A percentile compares a stretch with the other conserved stretches of the same genome.
Conservation (phyloP, 2,888 invertebrate genomes). For the Sesia bembeciformis region DNA sequence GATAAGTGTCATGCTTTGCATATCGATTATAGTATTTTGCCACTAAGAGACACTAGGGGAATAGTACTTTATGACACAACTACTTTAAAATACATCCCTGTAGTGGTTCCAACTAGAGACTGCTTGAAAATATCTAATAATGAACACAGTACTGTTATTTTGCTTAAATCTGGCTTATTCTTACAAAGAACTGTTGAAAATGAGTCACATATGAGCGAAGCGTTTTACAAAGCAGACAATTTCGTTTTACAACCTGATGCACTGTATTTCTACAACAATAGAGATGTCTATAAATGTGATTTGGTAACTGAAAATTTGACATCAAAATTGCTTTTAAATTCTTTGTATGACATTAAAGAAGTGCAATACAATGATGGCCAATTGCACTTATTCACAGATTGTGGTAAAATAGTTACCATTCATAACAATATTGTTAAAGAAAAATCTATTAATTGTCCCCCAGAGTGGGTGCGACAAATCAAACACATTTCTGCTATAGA, state of each 20-base stretch:
- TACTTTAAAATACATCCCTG: slow-evolving; percentile 43
- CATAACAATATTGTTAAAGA: slow-evolving; percentile 16
- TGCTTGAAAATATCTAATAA: slow-evolving; percentile 45
- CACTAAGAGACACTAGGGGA: slow-evolving; percentile 41
- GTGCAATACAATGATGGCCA: slow-evolving; percentile 29
- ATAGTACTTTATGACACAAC: slow-evolving; percentile 41
- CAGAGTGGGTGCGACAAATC: slow-evolving; percentile 48
- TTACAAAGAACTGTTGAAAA: slow-evolving; percentile 38
- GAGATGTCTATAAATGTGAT: slow-evolving; percentile 41
- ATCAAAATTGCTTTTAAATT: slow-evolving; percentile 31
- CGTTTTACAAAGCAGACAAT: slow-evolving; percentile 42
- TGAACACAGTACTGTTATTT: slow-evolving; percentile 31
- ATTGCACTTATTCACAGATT: slow-evolving; percentile 42
- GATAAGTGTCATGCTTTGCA: slow-evolving; percentile 40
- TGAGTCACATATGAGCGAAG: slow-evolving; percentile 25
- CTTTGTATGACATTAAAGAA: slow-evolving; percentile 45
- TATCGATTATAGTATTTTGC: slow-evolving; percentile 40
- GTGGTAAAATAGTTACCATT: slow-evolving; percentile 43
- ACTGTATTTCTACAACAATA: slow-evolving; percentile 37
- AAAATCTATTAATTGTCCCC: slow-evolving; percentile 32
- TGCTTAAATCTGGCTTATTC: slow-evolving; percentile 36
- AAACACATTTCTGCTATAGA: slow-evolving; percentile 41
- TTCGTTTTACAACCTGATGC: slow-evolving; percentile 33
- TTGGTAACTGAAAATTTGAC: slow-evolving; percentile 24
- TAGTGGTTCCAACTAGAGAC: slow-evolving; percentile 36